Base-by-base conservation (phyloP, 2,888 invertebrate genomes). In the Tridacna gigas region DNA sequence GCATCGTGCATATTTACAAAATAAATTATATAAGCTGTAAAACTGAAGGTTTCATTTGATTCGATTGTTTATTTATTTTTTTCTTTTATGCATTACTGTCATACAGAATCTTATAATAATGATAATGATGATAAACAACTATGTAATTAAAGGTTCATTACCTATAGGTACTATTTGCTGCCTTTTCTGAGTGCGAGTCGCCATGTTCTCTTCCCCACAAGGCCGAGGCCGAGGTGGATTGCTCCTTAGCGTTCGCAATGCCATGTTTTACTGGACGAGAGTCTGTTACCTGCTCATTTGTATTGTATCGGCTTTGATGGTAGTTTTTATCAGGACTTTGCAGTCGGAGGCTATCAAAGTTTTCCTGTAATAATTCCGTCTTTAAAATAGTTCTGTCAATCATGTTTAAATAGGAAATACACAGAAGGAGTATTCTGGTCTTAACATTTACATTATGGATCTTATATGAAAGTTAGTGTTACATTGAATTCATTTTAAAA, bases 181-280 rank as follows among this genome's bases (percentile, higher is more conserved):
- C 61, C 47, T 84, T 86, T n/a, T 78, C 61, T n/a, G 73, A 80
- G 37, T 71, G 45, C 25, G 73, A 80, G 48, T 86, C 86, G 5
- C 84, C 86, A 60, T 77, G 75, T 18, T 84, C 82, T 45, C 76
- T 65, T 22, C 86, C 86, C 84, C 84, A 86, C 20, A 86, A 47
- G 11, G 67, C 86, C n/a, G 69, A 79, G 4, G 75, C 63, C 22
- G 81, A 79, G 4, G 77, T 66, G 51, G 74, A 78, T 63, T 83
- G 83, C 20, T 61, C 69, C 3, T 48, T 28, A 13, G 61, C 60
- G 15, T 48, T 56, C 22, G 71, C 22, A 13, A 67, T 37, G 3
- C 84, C 67, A 15, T 66, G 65, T 65, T 47, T 45, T 12, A 12
- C 26, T 22, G 37, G 66, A 28, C 25, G 9, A 11, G 47, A 18